These are phyloP conservation scores for Limnodromus scolopaceus DNA, from an alignment of 2,797 vertebrate species.

Conservation along the genomic window DNA sequence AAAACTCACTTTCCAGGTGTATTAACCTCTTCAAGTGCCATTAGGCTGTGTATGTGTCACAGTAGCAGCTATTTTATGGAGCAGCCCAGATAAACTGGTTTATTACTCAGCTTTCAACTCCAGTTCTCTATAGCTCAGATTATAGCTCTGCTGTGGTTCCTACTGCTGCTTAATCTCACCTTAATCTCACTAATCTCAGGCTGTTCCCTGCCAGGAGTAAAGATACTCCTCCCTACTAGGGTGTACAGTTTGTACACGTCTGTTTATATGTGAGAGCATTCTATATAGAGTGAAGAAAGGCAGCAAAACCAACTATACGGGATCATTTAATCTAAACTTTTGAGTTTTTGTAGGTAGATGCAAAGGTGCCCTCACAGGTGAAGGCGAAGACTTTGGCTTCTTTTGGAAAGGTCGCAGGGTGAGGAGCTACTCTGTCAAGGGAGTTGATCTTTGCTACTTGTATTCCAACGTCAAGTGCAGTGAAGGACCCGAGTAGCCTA, in stretches of 20 bases:
- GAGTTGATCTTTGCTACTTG: background rate
- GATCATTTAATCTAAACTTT: background rate
- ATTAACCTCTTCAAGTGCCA: conserved; percentile 59
- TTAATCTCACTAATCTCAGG: background rate
- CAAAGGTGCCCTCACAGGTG: background rate
- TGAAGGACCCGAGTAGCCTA: background rate
- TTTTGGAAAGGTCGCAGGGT: background rate
- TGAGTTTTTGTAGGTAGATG: rapidly evolving
- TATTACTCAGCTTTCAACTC: conserved; percentile 24
- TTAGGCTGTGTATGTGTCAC: background rate
- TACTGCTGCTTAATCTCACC: background rate
- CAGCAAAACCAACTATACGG: background rate
- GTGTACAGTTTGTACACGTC: background rate
- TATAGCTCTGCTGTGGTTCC: background rate
- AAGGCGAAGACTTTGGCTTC: background rate
- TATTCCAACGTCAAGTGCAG: background rate
- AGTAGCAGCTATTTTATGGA: background rate
- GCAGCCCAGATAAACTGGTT: conserved; percentile 25
- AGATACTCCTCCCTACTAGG: background rate
- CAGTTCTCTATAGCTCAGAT: background rate
- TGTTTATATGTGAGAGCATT: background rate
- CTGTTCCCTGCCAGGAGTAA: background rate
- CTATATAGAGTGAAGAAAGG: background rate
- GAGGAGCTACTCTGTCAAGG: background rate
- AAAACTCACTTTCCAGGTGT: conserved; percentile 54